phyloP scores from a whole-genome alignment of 2,797 vertebrate genomes.

The Synaphobranchus kaupii region DNA sequence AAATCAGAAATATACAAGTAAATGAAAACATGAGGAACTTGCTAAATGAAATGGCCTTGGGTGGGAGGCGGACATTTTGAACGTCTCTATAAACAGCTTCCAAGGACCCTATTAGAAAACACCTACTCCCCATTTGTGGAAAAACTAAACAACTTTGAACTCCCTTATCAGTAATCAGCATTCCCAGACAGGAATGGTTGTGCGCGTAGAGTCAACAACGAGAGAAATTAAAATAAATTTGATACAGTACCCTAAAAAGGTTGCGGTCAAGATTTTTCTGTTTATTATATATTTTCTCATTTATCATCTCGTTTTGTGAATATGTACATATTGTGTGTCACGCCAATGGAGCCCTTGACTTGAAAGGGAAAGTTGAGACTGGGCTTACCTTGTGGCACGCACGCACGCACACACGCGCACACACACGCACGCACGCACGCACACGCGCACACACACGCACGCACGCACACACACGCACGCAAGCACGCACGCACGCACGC shows the following conservation, averaged over 20 bases:
- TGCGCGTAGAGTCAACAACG: no score
- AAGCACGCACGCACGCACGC: background rate
- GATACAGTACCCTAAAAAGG: background rate
- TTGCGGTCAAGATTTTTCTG: background rate
- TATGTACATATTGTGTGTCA: background rate
- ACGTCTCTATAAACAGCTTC: background rate
- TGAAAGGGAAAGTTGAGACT: no score
- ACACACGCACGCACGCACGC: background rate
- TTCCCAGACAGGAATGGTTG: background rate
- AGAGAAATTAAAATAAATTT: background rate
- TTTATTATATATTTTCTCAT: background rate
- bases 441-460: conserved; percentile 58
- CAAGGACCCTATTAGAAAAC: background rate
- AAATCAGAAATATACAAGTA: background rate
- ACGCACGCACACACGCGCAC: background rate
- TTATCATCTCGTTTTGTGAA: background rate
- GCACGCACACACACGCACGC: conserved; percentile 65
- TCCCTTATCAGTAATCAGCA: background rate
- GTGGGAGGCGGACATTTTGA: background rate
- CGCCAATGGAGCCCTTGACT: no score
- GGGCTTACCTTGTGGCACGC: no score
- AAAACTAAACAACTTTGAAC: background rate
- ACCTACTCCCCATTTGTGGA: background rate
- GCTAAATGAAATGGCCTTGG: background rate
- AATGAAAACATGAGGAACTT: background rate